phyloP scores from a whole-genome alignment of 2,113 vertebrate species.

The Vulpes vulpes region DNA sequence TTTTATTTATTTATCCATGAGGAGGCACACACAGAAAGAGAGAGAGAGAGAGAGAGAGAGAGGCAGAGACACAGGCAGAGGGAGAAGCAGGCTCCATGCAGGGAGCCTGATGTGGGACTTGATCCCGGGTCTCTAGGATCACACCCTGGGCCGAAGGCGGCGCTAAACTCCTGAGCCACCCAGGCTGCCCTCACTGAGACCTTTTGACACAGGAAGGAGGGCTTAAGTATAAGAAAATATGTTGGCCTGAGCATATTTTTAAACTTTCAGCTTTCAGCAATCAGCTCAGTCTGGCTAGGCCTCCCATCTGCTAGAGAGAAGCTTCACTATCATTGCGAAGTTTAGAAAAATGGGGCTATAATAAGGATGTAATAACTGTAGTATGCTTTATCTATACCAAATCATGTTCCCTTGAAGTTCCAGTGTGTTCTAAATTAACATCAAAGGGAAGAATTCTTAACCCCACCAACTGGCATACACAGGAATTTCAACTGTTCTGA shows the following conservation, averaged over 20 bases:
- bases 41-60: too few species aligned
- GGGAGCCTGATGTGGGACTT: too few species aligned
- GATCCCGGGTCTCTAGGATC: too few species aligned
- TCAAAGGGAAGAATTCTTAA: slow-evolving; percentile 64
- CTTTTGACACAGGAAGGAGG: neutral
- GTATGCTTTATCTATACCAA: slow-evolving; percentile 1
- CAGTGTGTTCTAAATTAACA: slow-evolving; percentile 43
- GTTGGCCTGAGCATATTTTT: neutral
- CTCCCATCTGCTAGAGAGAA: neutral
- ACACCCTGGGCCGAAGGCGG: too few species aligned
- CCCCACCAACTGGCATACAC: slow-evolving; percentile 77
- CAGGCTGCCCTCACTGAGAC: neutral
- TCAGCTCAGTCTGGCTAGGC: neutral
- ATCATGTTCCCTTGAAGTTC: neutral
- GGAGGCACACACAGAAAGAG: too few species aligned
- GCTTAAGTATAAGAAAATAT: neutral
- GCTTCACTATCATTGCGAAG: neutral
- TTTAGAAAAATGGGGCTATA: slow-evolving; percentile 2
- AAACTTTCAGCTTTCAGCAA: neutral
- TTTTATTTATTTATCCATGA: too few species aligned
- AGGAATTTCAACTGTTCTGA: slow-evolving; percentile 70
- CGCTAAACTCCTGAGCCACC: too few species aligned
- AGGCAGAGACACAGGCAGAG: too few species aligned
- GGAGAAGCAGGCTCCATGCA: too few species aligned
- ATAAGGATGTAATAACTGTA: neutral